Base-by-base conservation (phyloP, 64 coral and sea anemone species). In the Catalaphyllia jardinei region DNA sequence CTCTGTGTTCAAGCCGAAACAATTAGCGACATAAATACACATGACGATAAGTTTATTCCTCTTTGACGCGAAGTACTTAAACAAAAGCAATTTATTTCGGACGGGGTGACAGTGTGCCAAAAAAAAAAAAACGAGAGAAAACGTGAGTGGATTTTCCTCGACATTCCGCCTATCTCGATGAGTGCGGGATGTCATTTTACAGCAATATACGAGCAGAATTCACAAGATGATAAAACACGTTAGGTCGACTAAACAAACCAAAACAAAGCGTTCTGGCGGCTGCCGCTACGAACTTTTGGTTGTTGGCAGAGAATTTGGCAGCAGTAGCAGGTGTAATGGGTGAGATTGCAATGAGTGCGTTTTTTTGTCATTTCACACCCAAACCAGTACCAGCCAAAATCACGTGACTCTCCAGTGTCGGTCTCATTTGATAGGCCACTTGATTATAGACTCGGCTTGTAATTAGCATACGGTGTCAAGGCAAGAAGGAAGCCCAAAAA, bases 401-500 rank as follows among this genome's bases (percentile, higher is more conserved):
- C 95, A 96, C 95, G 95, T 96, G 95, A 91, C 67, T 20, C 10
- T 28, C 79, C 72, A 15, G 72, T 42, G 78, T 74, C 91, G 71
- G 91, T 57, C 72, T 74, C 74, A 83, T 96, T 83, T 96, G 95
- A 96, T 96, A 96, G 95, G 95, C 92, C 87, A 91, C 81, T 89
- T 89, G 73, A 88, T 93, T 87, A 96, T 93, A 89, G 95, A 87
- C 87, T 93, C 90, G 88, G 93, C 67, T 88, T 90, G 84, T 93
- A 93, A 96, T 96, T 96, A 96, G 91, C 95, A 96, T 96, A 93
- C 86, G 93, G 92, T 96, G 95, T 96, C 95, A 96, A 96, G 95
- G 77, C 88, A 96, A 93, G 90, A 75, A 90, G 88, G 90, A 93
- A 86, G 83, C 90, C 74, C 78, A 96, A 89, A 88, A 93, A 89